phyloP scores from a whole-genome alignment of 2,888 invertebrate genomes.

The Nomada fucata region DNA sequence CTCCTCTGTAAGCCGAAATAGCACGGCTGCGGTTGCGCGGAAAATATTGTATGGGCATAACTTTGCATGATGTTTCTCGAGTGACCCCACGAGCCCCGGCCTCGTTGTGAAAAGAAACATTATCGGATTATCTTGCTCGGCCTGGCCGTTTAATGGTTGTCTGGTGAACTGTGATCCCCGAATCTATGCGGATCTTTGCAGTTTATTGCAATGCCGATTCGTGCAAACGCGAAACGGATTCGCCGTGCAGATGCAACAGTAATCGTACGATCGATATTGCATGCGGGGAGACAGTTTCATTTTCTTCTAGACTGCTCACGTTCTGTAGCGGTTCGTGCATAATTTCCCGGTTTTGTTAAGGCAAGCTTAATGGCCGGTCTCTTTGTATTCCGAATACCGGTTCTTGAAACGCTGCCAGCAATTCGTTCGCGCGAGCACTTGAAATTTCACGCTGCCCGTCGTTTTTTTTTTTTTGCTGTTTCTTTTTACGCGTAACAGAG shows the following conservation, averaged over 20 bases:
- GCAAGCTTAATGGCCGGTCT: not conserved
- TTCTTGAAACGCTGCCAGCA: not conserved
- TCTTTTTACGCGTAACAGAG: conserved; percentile 30
- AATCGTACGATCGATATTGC: too few relatives aligned
- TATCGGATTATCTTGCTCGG: not conserved
- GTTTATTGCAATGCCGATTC: too few relatives aligned
- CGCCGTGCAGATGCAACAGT: too few relatives aligned
- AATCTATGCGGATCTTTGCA: not conserved
- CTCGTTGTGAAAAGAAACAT: not conserved
- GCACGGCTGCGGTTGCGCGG: conserved; percentile 9
- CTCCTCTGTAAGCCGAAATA: conserved; percentile 31
- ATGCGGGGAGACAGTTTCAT: too few relatives aligned
- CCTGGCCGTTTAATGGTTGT: too few relatives aligned
- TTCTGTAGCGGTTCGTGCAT: too few relatives aligned
- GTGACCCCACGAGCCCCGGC: not conserved
- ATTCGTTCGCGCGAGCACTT: conserved; percentile 9
- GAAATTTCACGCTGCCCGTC: conserved; percentile 27
- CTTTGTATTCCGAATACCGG: not conserved
- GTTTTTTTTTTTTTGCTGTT: not conserved
- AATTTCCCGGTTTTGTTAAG: not conserved
- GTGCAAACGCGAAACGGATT: too few relatives aligned
- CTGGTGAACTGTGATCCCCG: too few relatives aligned
- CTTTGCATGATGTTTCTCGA: conserved; percentile 3
- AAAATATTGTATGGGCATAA: conserved; percentile 22
- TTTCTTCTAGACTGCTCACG: too few relatives aligned